phyloP scores from a whole-genome alignment of 1,140 invertebrate genomes.

The Cyclina sinensis region DNA sequence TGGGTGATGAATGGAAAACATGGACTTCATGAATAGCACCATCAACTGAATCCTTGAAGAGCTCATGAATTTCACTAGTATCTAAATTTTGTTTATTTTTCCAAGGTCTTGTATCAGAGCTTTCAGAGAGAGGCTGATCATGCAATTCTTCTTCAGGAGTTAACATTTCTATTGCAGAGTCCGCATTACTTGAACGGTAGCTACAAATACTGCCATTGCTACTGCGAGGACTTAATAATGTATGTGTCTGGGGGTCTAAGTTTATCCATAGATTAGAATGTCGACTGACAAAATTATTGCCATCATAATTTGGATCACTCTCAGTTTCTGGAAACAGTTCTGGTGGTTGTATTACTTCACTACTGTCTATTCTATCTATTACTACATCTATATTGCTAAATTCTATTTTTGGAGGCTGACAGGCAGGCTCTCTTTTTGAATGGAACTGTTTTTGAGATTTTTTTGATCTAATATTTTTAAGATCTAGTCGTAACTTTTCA shows the following conservation, averaged over 20 bases:
- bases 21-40: slow-evolving; percentile 35
- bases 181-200: slow-evolving; percentile 72
- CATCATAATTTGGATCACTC: not conserved
- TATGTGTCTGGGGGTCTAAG: slow-evolving; percentile 48
- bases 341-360: not conserved
- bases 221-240: slow-evolving; percentile 68
- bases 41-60: not conserved
- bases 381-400: slow-evolving; percentile 49
- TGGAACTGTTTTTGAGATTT: not conserved
- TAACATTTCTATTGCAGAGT: slow-evolving; percentile 73
- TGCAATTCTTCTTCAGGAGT: slow-evolving; percentile 72
- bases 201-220: slow-evolving; percentile 74
- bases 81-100: not conserved
- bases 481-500: slow-evolving; percentile 27
- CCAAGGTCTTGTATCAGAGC: not conserved
- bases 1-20: not conserved
- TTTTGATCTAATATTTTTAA: slow-evolving; percentile 4
- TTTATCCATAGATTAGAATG: slow-evolving; percentile 11
- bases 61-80: not conserved
- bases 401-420: slow-evolving; percentile 45
- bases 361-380: not conserved
- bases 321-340: not conserved
- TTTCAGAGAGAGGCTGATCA: slow-evolving; percentile 17
- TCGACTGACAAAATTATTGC: slow-evolving; percentile 8
- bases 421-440: not conserved